A percentile compares a stretch with the other conserved stretches of the same genome.
phyloP scores from a whole-genome alignment of 2,797 vertebrate genomes.

The Myripristis murdjan region DNA sequence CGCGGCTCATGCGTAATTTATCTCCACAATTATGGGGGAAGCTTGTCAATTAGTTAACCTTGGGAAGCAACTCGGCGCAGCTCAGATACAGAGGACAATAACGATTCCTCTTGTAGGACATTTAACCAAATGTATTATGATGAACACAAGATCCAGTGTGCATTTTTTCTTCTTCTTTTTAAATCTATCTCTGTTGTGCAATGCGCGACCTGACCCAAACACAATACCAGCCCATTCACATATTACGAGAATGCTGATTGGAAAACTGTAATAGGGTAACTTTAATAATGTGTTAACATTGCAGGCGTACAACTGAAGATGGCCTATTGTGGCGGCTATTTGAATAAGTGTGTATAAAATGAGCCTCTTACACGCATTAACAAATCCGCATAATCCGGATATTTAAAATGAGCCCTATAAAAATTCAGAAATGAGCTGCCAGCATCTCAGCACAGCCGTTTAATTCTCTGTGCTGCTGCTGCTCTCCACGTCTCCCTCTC shows the following conservation, averaged over 20 bases:
- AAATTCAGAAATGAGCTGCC: conserved; percentile 77
- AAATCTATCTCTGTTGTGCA: conserved; percentile 29
- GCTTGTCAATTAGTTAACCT: conserved; percentile 89
- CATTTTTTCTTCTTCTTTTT: conserved; percentile 13
- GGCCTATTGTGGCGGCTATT: conserved; percentile 74
- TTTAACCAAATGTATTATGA: conserved; percentile 50
- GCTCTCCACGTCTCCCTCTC: conserved; percentile 34
- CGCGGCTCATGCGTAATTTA: conserved; percentile 85
- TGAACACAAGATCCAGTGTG: conserved; percentile 42
- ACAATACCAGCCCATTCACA: conserved; percentile 44
- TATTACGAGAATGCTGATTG: conserved; percentile 52
- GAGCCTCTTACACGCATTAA: conserved; percentile 82
- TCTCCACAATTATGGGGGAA: conserved; percentile 80
- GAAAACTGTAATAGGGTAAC: conserved; percentile 70
- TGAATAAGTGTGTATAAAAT: conserved; percentile 84
- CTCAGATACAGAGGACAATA: conserved; percentile 64
- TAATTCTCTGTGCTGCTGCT: conserved; percentile 68
- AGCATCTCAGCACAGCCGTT: conserved; percentile 72
- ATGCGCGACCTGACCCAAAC: conserved; percentile 46
- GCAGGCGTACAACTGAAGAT: conserved; percentile 51
- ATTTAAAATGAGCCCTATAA: conserved; percentile 78
- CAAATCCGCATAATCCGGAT: conserved; percentile 83
- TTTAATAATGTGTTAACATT: conserved; percentile 67
- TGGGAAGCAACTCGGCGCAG: conserved; percentile 75
- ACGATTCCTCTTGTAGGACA: conserved; percentile 51